phyloP scores from a whole-genome alignment of 2,797 vertebrate species.

The Petrocephalus schoutedeni region DNA sequence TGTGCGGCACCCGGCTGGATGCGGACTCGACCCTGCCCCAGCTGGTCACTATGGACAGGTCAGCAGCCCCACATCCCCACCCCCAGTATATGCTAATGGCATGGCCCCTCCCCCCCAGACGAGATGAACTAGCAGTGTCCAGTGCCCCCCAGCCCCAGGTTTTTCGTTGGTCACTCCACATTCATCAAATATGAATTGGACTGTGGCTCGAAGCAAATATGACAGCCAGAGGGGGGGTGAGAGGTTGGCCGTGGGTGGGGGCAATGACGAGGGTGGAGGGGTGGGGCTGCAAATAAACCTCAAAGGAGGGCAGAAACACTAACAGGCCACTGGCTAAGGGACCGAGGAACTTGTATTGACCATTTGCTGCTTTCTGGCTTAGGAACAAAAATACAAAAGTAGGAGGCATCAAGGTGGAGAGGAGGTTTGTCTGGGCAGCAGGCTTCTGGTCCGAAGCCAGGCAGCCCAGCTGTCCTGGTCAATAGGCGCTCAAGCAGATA shows the following conservation, averaged over 20 bases:
- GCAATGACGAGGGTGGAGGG: neutral
- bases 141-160: conserved; percentile 51
- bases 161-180: conserved; percentile 47
- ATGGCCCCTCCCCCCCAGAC: conserved; percentile 28
- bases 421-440: neutral
- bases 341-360: neutral
- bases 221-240: neutral
- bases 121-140: conserved; percentile 48
- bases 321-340: neutral
- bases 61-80: conserved; percentile 52
- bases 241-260: neutral
- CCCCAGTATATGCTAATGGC: conserved; percentile 47
- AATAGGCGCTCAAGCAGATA: neutral
- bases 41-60: conserved; percentile 74
- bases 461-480: conserved; percentile 2
- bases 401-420: neutral
- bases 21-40: conserved; percentile 56
- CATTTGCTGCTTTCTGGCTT: neutral
- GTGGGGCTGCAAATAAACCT: neutral
- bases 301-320: neutral
- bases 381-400: neutral
- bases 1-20: conserved; percentile 64
- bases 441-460: neutral
- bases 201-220: neutral
- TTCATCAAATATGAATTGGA: conserved; percentile 48